Conservation (phyloP, 2,797 vertebrate species). For the Threskiornis aethiopicus region DNA sequence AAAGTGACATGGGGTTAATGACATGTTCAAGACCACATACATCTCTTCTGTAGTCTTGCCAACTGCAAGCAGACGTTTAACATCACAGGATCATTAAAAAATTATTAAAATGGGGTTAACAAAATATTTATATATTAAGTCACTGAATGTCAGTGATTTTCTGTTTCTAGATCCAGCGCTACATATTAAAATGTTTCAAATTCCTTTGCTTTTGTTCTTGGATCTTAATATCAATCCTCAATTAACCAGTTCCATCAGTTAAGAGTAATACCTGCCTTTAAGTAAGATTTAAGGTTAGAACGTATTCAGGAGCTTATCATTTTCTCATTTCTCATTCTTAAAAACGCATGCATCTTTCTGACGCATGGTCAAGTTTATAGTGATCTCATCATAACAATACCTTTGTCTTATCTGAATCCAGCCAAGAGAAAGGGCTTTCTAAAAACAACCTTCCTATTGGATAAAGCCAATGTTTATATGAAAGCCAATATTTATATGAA, state of each 20-base stretch:
- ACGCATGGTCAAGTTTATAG: background rate
- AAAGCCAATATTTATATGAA: background rate
- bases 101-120: background rate
- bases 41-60: background rate
- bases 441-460: background rate
- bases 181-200: background rate
- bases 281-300: background rate
- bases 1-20: accelerated
- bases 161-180: background rate
- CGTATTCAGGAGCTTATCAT: background rate
- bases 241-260: background rate
- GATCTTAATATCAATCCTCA: background rate
- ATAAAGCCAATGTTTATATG: background rate
- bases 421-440: background rate
- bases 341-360: background rate
- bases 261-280: background rate
- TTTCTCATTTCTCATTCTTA: background rate
- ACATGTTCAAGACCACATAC: background rate
- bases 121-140: background rate
- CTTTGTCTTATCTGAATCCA: background rate
- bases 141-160: background rate
- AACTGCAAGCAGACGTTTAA: background rate
- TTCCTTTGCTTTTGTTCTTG: background rate
- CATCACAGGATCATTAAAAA: background rate
- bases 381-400: background rate